Evolutionary conservation across 2,888 invertebrate species (phyloP).

Genomic region (Micropterix aruncella): DNA sequence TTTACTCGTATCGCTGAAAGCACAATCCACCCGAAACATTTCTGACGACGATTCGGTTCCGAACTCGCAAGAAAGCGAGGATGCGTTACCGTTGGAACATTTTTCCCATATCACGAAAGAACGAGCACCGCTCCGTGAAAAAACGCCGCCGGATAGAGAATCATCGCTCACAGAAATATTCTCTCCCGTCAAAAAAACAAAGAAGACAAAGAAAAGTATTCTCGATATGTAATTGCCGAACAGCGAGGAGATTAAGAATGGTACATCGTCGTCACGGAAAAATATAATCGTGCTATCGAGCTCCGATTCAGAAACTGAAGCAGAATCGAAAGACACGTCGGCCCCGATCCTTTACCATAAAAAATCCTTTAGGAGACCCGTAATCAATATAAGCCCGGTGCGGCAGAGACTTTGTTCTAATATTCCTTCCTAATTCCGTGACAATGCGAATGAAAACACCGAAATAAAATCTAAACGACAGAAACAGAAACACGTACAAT

Average conservation of each 20-base stretch:
- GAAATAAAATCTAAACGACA: too few relatives aligned
- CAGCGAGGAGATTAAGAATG: conserved; percentile 28
- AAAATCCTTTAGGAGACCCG: neutral
- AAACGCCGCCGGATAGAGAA: neutral
- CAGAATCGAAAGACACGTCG: neutral
- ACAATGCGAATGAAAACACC: too few relatives aligned
- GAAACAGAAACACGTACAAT: too few relatives aligned
- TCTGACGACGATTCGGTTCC: neutral
- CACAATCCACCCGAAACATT: neutral
- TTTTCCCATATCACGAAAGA: neutral
- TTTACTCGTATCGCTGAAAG: neutral
- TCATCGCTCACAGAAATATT: neutral
- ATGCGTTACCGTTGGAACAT: neutral
- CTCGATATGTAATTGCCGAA: conserved; percentile 22
- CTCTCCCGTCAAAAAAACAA: neutral
- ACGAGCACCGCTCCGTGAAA: neutral
- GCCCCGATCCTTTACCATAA: neutral
- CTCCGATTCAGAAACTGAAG: neutral
- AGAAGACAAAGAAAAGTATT: neutral
- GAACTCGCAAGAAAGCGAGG: neutral
- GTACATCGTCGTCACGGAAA: neutral
- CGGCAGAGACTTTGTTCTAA: neutral
- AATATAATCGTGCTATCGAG: neutral
- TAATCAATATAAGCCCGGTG: neutral
- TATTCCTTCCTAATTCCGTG: neutral